These are phyloP conservation scores for Sylvietta virens DNA, from an alignment of 2,113 vertebrate species.

Conservation along the genomic window DNA sequence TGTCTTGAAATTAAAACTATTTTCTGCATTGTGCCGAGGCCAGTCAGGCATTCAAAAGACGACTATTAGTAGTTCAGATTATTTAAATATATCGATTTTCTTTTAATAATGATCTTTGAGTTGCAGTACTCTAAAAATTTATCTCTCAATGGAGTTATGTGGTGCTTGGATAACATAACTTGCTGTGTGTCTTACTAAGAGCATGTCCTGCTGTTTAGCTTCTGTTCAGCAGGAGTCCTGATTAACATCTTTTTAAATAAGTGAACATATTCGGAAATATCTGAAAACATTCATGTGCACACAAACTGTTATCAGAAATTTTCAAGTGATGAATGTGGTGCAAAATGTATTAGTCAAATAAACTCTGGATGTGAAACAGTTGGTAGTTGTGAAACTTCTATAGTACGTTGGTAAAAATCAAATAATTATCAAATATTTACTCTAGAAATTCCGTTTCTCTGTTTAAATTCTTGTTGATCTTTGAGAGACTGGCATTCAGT, in stretches of 20 bases:
- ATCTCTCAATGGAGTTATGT: accelerated
- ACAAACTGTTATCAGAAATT: neutral
- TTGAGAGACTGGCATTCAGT: neutral
- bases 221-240: neutral
- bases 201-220: neutral
- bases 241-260: neutral
- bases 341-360: neutral
- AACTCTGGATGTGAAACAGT: neutral
- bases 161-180: neutral
- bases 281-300: neutral
- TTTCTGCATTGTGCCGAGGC: neutral
- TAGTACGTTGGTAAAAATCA: neutral
- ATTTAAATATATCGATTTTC: accelerated
- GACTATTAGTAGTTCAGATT: neutral
- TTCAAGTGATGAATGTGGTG: neutral
- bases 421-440: neutral
- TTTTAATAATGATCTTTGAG: neutral
- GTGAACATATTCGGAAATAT: neutral
- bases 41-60: neutral
- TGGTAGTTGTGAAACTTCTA: neutral
- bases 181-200: neutral
- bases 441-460: neutral
- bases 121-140: neutral
- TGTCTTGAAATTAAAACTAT: neutral
- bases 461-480: neutral